Evolutionary conservation across 2,888 invertebrate genomes (phyloP), one percentile per base, ranked within the genome.

Genomic region (Subacronicta megacephala): DNA sequence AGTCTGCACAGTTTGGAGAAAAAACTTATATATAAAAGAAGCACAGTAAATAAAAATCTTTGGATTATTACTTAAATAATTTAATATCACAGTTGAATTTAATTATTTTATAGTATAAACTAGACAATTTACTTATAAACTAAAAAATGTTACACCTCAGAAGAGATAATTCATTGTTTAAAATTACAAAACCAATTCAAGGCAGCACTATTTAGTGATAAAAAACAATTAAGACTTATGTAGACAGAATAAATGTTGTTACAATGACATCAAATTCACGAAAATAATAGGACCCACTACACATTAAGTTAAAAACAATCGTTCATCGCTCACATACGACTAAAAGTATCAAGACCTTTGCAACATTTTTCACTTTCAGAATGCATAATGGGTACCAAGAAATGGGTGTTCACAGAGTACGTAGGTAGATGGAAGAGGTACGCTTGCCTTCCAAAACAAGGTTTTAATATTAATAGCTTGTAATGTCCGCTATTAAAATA

Each of bases 61-160:
- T 51, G 58, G 35, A 76, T 75, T 65, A 76, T 71, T 66, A 68
- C 62, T 38, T 69, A 64, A 81, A 82, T 82, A 86, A 82, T 88
- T 87, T 86, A 88, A 84, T 89, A 90, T 90, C 89, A 90, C 89
- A 90, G 89, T 77, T 69, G 66, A 59, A 71, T 71, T 50, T 41
- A 57, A 46, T 53, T 41, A 64, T 58, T 52, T 47, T 49, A 42
- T 6, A 49, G 33, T 44, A 58, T 15, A 52, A 47, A 64, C 45
- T 47, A 63, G 31, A 42, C 26, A 56, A 55, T 59, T 73, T 57
- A 57, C 46, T 55, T 56, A 55, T 20, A 31, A 33, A 35, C 36
- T 49, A 55, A 17, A 41, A 47, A 37, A 41, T 17, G 13, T 37
- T 29, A 57, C 23, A 55, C n/a, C 10, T 40, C 16, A n/a, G 31